Evolutionary conservation across 2,113 vertebrate species (phyloP).

Genomic region (Thermophis baileyi): DNA sequence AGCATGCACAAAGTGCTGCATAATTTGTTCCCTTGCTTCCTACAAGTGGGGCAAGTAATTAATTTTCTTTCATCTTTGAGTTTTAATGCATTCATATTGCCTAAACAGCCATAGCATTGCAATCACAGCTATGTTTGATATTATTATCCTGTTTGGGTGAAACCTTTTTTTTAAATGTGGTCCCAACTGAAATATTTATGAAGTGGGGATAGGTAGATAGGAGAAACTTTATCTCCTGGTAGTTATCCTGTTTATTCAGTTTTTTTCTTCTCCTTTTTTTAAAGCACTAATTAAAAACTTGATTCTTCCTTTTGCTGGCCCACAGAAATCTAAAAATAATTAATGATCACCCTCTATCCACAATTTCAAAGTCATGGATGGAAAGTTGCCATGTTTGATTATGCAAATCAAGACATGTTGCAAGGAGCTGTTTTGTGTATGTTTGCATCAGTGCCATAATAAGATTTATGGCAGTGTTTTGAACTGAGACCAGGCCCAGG

Average conservation of each 20-base stretch:
- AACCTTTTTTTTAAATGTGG: not conserved
- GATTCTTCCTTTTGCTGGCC: not conserved
- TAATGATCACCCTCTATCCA: not conserved
- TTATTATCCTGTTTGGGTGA: constrained; percentile 7
- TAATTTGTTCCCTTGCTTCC: constrained; percentile 43
- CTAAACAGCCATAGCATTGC: not conserved
- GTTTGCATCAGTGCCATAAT: not conserved
- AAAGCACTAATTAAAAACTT: constrained; percentile 29
- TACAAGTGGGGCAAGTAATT: not conserved
- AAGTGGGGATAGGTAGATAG: not conserved
- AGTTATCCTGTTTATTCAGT: constrained; percentile 21
- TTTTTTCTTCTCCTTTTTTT: not conserved
- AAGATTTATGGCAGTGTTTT: not conserved
- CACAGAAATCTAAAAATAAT: not conserved
- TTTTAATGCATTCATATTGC: constrained; percentile 32
- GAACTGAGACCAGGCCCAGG: not conserved
- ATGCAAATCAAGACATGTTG: not conserved
- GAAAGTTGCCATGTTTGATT: not conserved
- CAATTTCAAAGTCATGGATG: not conserved
- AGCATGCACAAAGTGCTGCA: constrained; percentile 42
- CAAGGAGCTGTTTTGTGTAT: not conserved
- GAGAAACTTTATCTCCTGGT: not conserved
- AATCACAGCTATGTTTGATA: constrained; percentile 10
- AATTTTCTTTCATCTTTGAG: constrained; percentile 5
- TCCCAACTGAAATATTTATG: not conserved